These are phyloP conservation scores for Fragum fragum DNA, from an alignment of 2,888 invertebrate genomes.

Conservation along the genomic window DNA sequence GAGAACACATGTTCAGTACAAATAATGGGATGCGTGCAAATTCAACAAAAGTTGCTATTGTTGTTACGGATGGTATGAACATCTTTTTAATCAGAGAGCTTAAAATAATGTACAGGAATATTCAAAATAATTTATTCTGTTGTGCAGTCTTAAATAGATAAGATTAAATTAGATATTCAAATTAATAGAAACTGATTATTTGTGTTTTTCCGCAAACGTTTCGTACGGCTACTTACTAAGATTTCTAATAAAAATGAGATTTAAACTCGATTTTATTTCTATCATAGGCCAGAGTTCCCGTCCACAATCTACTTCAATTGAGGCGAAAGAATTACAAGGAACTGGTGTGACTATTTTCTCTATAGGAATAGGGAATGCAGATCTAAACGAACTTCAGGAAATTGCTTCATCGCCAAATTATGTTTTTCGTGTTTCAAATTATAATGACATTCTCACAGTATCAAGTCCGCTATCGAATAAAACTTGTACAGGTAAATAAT, in stretches of 20 bases:
- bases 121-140: no score
- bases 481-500: not conserved
- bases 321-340: not conserved
- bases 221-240: no score
- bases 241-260: no score
- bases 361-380: not conserved
- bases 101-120: no score
- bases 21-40: constrained; percentile 5
- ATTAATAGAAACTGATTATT: no score
- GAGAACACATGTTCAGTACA: constrained; percentile 4
- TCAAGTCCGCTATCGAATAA: not conserved
- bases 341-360: not conserved
- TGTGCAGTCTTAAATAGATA: no score
- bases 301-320: not conserved
- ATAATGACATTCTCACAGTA: not conserved
- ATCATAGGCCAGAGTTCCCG: not conserved
- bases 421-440: not conserved
- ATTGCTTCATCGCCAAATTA: not conserved
- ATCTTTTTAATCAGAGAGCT: not conserved
- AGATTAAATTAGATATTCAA: no score
- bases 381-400: not conserved
- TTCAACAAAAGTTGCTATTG: not conserved
- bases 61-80: not conserved
- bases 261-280: not conserved
- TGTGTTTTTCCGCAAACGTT: no score